A percentile compares a stretch with the other conserved stretches of the same genome.
Conservation (phyloP, 2,797 vertebrate genomes). For the Setipinna tenuifilis region DNA sequence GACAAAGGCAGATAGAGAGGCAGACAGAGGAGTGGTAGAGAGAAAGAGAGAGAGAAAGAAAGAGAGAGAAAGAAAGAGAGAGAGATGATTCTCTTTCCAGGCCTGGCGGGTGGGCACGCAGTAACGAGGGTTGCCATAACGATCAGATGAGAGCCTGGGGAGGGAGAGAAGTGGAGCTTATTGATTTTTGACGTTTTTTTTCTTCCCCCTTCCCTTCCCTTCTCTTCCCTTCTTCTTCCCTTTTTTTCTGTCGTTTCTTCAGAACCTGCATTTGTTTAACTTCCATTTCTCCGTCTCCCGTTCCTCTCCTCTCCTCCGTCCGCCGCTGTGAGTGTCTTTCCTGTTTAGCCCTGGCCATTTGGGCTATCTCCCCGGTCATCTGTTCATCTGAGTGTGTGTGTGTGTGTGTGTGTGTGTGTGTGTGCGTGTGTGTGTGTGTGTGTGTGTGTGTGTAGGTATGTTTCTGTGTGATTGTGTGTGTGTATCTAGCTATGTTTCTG, state of each 20-base stretch:
- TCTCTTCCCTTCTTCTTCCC: too few species aligned
- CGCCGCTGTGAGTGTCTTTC: neutral
- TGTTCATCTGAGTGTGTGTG: conserved; percentile 14
- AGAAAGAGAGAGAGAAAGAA: too few species aligned
- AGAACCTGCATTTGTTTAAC: conserved; percentile 21
- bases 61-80: neutral
- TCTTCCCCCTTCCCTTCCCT: neutral
- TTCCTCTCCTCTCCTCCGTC: neutral
- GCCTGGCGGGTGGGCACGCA: neutral
- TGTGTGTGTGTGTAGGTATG: neutral
- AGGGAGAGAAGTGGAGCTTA: conserved; percentile 16
- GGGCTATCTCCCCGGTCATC: neutral
- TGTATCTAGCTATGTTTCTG: neutral
- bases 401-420: neutral
- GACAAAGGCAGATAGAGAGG: neutral
- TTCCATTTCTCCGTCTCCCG: neutral
- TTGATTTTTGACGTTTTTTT: neutral
- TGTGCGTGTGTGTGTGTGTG: neutral
- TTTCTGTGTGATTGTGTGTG: neutral
- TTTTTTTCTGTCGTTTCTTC: neutral
- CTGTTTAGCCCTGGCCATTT: conserved; percentile 5
- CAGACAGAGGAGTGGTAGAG: neutral
- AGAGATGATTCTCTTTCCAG: conserved; percentile 9
- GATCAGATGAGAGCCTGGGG: neutral
- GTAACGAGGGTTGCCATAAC: conserved; percentile 5